A percentile compares a stretch with the other conserved stretches of the same genome.
Evolutionary conservation across 2,888 invertebrate genomes (phyloP).

Genomic region (Epirrhoe alternata): DNA sequence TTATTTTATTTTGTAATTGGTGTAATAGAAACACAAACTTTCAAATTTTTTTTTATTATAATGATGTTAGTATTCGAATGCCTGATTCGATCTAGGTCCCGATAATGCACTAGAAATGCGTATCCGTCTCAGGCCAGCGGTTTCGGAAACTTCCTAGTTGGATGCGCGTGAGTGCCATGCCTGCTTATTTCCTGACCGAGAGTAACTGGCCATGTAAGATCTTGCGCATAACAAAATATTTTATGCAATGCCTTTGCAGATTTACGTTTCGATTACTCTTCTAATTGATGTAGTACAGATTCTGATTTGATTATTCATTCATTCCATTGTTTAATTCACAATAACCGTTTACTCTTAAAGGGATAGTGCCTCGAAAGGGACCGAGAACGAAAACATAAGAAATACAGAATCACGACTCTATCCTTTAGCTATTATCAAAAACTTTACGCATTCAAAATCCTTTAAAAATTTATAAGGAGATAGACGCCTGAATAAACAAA

Average conservation of each 20-base stretch:
- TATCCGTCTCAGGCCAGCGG: conserved; percentile 58
- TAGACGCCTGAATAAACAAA: too few species aligned
- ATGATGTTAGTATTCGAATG: not conserved
- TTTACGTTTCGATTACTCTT: conserved; percentile 1
- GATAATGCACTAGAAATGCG: conserved; percentile 15
- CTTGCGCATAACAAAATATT: conserved; percentile 16
- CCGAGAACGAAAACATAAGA: too few species aligned
- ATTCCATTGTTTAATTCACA: not conserved
- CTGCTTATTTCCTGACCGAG: conserved; percentile 23
- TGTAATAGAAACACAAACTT: too few species aligned
- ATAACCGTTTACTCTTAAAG: not conserved
- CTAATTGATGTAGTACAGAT: not conserved
- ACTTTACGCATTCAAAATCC: too few species aligned
- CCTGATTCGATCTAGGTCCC: conserved; percentile 20
- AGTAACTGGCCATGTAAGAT: conserved; percentile 18
- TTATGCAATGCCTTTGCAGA: conserved; percentile 7
- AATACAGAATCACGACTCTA: too few species aligned
- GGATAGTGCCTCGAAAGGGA: too few species aligned
- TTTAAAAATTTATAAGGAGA: too few species aligned
- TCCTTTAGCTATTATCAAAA: too few species aligned
- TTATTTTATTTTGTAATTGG: too few species aligned
- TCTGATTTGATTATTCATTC: not conserved
- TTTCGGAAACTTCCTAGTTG: conserved; percentile 55
- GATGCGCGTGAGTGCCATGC: conserved; percentile 52
- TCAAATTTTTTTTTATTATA: too few species aligned